Evolutionary conservation across 2,113 vertebrate genomes (phyloP), one percentile per base, ranked within the genome.

Genomic region (Tetraodon nigroviridis): DNA sequence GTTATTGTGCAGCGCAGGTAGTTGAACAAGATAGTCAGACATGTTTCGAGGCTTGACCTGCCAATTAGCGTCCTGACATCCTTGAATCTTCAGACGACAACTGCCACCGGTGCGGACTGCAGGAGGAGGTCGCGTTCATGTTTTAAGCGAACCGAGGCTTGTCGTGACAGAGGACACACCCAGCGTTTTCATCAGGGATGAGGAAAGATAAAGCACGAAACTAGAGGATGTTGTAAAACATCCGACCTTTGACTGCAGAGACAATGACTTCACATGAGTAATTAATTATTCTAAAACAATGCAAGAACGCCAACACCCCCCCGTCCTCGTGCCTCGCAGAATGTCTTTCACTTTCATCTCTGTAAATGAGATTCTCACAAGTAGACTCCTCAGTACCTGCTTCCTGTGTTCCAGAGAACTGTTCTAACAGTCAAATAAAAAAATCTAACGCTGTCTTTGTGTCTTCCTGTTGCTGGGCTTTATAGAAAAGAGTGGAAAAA

Each of bases 1-100:
- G 32, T 37, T 37, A 37, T 37, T 37, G 32, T 37, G 7, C 11
- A 0, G 32, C 32, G 2, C 32, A 37, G 32, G 32, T 8, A 37
- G 32, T 12, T 37, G 11, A 37, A 37, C 12, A 37, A 37, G 32
- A 37, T 37, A 12, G 1, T 75, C 27, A 68, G 64, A 44, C 40
- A 61, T 44, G 55, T 58, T 59, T 54, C 24, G 63, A 73, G 75
- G 69, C 19, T 56, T 21, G 47, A 62, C 55, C 69, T 67, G 62
- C 55, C 61, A 67, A 67, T 72, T 72, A 71, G 60, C 13, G 42
- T 61, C 44, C 17, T 41, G 54, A 60, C 57, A 70, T 45, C 59
- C 32, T 5, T 14, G 55, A 44, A 37, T 64, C 46, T 18, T 53
- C 22, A 50, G 29, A 32, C 64, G 61, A 61, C 56, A 52, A 65